Evolutionary conservation across 1,140 invertebrate genomes (phyloP).

Genomic region (Zaprionus ghesquierei): DNA sequence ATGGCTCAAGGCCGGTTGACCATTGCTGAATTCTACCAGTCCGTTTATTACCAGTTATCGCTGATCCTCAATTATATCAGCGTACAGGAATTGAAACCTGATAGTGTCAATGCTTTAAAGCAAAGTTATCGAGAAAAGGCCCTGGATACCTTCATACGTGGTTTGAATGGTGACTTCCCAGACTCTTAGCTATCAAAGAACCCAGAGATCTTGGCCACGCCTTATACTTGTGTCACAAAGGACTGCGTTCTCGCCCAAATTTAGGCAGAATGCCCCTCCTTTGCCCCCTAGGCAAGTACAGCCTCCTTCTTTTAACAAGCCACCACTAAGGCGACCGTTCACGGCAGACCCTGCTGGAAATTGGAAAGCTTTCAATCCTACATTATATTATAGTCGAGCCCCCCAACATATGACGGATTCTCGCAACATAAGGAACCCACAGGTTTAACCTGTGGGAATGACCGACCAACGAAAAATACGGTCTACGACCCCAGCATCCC

Average conservation of each 20-base stretch:
- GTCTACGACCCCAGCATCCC: too few species aligned
- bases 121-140: background rate
- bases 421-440: too few species aligned
- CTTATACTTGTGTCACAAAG: background rate
- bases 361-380: too few species aligned
- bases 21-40: background rate
- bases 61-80: background rate
- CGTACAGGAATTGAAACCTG: background rate
- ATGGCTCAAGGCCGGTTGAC: background rate
- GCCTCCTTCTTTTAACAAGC: too few species aligned
- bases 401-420: too few species aligned
- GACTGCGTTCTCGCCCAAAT: background rate
- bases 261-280: too few species aligned
- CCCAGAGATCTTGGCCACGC: background rate
- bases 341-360: too few species aligned
- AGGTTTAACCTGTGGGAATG: too few species aligned
- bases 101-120: background rate
- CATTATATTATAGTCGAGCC: too few species aligned
- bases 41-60: background rate
- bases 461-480: too few species aligned
- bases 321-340: too few species aligned
- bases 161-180: background rate
- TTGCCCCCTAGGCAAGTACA: too few species aligned
- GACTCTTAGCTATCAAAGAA: background rate
- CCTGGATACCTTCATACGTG: background rate